A percentile compares a stretch with the other conserved stretches of the same genome.
Conservation (phyloP, 2,113 vertebrate species). For the Cyprinodon tularosa region DNA sequence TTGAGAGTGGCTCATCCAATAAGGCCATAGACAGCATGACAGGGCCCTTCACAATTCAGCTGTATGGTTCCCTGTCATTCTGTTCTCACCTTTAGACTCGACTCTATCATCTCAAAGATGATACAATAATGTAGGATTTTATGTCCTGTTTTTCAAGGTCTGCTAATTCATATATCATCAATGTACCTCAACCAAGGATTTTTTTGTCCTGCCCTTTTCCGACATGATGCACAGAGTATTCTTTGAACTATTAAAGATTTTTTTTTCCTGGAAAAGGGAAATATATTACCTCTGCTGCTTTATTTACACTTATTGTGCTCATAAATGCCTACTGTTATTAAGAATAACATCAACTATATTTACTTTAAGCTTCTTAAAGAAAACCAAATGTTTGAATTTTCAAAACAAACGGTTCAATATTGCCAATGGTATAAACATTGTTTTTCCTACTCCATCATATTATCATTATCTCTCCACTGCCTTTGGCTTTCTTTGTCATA, state of each 20-base stretch:
- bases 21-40: conserved; percentile 66
- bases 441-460: conserved; percentile 17
- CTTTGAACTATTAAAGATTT: conserved; percentile 38
- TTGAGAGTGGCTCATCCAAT: conserved; percentile 74
- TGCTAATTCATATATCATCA: conserved; percentile 53
- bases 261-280: conserved; percentile 34
- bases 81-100: conserved; percentile 65
- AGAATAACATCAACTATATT: conserved; percentile 43
- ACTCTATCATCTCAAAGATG: conserved; percentile 61
- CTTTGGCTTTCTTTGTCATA: conserved; percentile 49
- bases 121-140: conserved; percentile 62
- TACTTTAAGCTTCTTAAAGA: conserved; percentile 5
- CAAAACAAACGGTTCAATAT: conserved; percentile 47
- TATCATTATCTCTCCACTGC: conserved; percentile 38
- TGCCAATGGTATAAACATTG: conserved; percentile 11
- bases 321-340: conserved; percentile 44
- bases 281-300: conserved; percentile 36
- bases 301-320: conserved; percentile 29
- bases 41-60: conserved; percentile 65
- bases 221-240: conserved; percentile 26
- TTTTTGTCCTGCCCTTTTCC: not conserved
- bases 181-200: conserved; percentile 46
- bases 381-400: not conserved
- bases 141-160: conserved; percentile 48
- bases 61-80: conserved; percentile 57